phyloP scores from a whole-genome alignment of 1,140 invertebrate genomes.

The Lethocerus indicus region DNA sequence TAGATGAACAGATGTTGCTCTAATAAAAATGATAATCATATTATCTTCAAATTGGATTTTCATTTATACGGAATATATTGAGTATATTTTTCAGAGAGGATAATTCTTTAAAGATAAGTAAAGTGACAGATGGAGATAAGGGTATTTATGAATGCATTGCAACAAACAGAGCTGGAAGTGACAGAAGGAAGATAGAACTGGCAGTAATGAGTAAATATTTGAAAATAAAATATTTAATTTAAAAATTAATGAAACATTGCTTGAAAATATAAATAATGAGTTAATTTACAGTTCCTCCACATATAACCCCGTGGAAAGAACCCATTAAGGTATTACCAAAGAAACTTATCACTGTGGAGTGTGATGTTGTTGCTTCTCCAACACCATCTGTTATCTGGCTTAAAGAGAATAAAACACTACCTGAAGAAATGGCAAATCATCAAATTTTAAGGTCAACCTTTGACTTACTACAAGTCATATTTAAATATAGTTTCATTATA shows the following conservation, averaged over 20 bases:
- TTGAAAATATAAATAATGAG: neutral
- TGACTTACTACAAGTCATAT: too few relatives aligned
- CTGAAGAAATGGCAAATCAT: neutral
- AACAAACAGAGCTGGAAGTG: conserved; percentile 6
- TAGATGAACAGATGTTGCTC: too few relatives aligned
- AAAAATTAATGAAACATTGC: neutral
- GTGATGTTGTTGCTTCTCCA: conserved; percentile 2
- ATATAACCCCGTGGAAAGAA: neutral
- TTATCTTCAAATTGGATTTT: too few relatives aligned
- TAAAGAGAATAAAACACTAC: conserved; percentile 2
- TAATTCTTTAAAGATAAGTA: neutral
- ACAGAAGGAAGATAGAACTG: conserved; percentile 7
- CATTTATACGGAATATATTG: too few relatives aligned
- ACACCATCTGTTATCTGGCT: conserved; percentile 2
- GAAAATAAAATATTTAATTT: neutral
- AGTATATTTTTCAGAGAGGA: neutral
- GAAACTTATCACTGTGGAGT: conserved; percentile 1
- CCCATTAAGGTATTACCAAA: conserved; percentile 3
- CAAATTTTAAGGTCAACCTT: neutral
- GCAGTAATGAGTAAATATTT: neutral
- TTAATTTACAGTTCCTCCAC: conserved; percentile 4
- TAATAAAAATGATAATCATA: too few relatives aligned
- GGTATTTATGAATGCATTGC: conserved; percentile 8
- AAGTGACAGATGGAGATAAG: conserved; percentile 5
- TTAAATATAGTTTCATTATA: too few relatives aligned